Conservation (phyloP, 2,797 vertebrate genomes). For the Monodelphis domestica region DNA sequence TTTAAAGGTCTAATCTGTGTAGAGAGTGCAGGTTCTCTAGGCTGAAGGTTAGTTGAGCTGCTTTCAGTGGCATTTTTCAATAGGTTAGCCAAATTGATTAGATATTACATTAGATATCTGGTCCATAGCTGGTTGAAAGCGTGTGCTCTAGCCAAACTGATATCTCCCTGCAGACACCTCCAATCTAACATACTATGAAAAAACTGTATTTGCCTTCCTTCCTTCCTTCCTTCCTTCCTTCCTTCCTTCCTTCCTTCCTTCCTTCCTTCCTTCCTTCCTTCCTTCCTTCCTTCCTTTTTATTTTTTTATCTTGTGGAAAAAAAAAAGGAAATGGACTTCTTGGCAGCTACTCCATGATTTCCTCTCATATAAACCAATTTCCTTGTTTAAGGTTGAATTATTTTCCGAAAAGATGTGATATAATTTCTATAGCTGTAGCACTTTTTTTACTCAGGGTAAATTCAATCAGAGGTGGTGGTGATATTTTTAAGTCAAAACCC, state of each 20-base stretch:
- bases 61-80: neutral
- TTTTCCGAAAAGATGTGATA: neutral
- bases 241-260: neutral
- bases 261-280: neutral
- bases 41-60: neutral
- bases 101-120: slow-evolving; percentile 51
- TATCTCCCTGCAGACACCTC: slow-evolving; percentile 31
- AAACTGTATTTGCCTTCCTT: slow-evolving; percentile 47
- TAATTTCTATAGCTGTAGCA: neutral
- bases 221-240: neutral
- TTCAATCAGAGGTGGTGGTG: neutral
- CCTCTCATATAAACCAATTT: neutral
- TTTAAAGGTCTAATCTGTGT: slow-evolving; percentile 18
- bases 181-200: slow-evolving; percentile 16
- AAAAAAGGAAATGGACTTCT: neutral
- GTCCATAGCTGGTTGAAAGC: slow-evolving; percentile 24
- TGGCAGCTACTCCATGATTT: neutral
- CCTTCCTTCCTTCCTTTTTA: too few relatives aligned
- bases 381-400: neutral
- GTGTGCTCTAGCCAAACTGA: slow-evolving; percentile 48
- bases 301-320: too few relatives aligned
- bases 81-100: slow-evolving; percentile 13
- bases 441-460: neutral
- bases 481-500: neutral
- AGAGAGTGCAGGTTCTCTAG: slow-evolving; percentile 20